phyloP scores from a whole-genome alignment of 2,888 invertebrate genomes.

The Drosophila mayaguana region DNA sequence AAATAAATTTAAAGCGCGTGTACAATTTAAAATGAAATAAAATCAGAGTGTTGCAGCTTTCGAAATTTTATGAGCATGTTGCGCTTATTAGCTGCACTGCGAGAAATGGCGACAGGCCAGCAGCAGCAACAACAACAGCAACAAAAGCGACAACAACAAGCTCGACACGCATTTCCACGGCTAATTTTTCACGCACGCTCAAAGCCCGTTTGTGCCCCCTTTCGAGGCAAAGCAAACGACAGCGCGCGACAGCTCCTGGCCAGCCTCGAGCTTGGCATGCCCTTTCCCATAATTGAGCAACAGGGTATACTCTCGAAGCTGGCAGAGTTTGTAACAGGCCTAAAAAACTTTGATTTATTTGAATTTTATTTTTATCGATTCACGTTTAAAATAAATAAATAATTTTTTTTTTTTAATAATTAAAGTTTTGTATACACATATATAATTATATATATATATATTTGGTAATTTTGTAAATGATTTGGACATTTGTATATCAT shows the following conservation, averaged over 20 bases:
- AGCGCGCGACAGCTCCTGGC: slow-evolving; percentile 74
- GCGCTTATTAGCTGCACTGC: slow-evolving; percentile 73
- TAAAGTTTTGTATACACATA: too few relatives aligned
- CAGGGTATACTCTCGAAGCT: background rate
- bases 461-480: too few relatives aligned
- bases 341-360: background rate
- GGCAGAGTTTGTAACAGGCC: background rate
- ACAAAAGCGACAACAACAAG: slow-evolving; percentile 50
- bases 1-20: slow-evolving; percentile 54
- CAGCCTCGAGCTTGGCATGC: slow-evolving; percentile 50
- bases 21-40: slow-evolving; percentile 73
- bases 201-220: slow-evolving; percentile 35
- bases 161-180: slow-evolving; percentile 75
- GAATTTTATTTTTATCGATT: too few relatives aligned
- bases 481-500: too few relatives aligned
- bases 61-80: slow-evolving; percentile 80
- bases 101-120: slow-evolving; percentile 79
- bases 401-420: too few relatives aligned
- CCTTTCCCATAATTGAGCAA: background rate
- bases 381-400: background rate
- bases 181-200: slow-evolving; percentile 75
- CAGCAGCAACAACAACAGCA: slow-evolving; percentile 44
- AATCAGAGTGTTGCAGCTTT: slow-evolving; percentile 71
- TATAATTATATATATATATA: too few relatives aligned
- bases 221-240: slow-evolving; percentile 39